phyloP scores from a whole-genome alignment of 2,797 vertebrate species.

The Stomatorhinus walkeri region DNA sequence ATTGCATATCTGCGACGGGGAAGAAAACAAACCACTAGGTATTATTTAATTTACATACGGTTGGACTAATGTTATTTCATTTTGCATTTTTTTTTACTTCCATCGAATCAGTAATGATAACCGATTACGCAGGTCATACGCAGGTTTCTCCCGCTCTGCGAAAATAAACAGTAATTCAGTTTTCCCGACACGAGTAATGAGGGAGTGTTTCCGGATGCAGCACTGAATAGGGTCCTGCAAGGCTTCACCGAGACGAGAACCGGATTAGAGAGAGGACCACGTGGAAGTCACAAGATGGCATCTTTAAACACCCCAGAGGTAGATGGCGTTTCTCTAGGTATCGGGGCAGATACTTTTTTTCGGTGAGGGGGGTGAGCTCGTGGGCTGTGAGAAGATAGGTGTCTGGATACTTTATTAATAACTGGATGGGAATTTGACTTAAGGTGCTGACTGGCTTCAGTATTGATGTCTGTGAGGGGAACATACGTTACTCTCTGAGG shows the following conservation, averaged over 20 bases:
- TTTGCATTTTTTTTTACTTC: slow-evolving; percentile 23
- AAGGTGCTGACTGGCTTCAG: not conserved
- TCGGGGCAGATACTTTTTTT: not conserved
- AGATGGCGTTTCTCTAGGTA: not conserved
- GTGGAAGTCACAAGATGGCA: not conserved
- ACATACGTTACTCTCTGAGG: not conserved
- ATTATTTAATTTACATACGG: slow-evolving; percentile 48
- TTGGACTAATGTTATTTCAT: slow-evolving; percentile 44
- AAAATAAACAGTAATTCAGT: slow-evolving; percentile 19
- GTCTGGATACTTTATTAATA: not conserved
- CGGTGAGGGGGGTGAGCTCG: not conserved
- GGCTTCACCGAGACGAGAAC: not conserved
- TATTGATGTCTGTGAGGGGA: not conserved
- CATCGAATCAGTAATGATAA: slow-evolving; percentile 20
- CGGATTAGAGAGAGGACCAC: not conserved
- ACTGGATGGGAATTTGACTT: not conserved
- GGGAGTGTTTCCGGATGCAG: not conserved
- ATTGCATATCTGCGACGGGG: slow-evolving; percentile 45
- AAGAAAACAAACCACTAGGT: slow-evolving; percentile 40
- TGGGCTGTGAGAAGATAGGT: not conserved
- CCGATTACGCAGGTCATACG: not conserved
- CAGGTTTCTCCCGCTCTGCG: not conserved
- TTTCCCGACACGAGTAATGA: not conserved
- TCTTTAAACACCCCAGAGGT: not conserved
- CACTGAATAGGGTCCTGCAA: not conserved